Base-by-base conservation (phyloP, 2,797 vertebrate species). In the Hoplostethus atlanticus region DNA sequence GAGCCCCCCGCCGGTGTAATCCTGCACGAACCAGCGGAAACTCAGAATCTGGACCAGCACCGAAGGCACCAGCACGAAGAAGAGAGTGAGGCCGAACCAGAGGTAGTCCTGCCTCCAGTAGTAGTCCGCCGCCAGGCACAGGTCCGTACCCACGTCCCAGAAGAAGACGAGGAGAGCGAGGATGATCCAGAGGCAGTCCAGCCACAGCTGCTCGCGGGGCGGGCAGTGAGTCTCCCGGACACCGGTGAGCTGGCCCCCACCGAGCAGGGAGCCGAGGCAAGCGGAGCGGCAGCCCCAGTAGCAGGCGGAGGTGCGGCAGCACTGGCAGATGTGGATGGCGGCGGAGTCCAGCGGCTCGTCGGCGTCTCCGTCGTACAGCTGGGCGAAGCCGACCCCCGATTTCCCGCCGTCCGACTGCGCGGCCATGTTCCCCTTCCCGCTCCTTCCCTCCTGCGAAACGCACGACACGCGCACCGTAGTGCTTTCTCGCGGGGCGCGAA, bases 1-100 rank as follows among this genome's bases (percentile, higher is more conserved):
- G 88, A 97, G 94, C 83, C 97, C 97, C 67, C 96, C 97, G 60
- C 96, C 97, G 62, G 96, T 97, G 94, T 95, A 99, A 94, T 99
- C 97, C 94, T 98, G 97, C 88, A 98, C 97, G 92, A 99, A 98
- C 98, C 98, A 99, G 87, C 98, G 96, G 94, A 99, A 98, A 92
- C 97, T 98, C 90, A 98, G 94, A 88, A 97, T 97, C 94, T 98
- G 98, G 90, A 98, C 98, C 92, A 98, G 95, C 87, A 98, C 95
- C 77, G 98, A 99, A 59, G 98, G 98, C 90, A 97, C 97, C 84
- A 98, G 95, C 91, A 99, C 98, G 90, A 99, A 98, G 94, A 95
- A 96, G 83, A 98, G 96, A 44, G 98, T 98, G 85, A 99, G 96
- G 91, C 95, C 96, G 91, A 96, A 98, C 95, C 94, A 98, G 91